Evolutionary conservation across 2,113 vertebrate species (phyloP), one percentile per base, ranked within the genome.

Genomic region (Toxostoma redivivum): DNA sequence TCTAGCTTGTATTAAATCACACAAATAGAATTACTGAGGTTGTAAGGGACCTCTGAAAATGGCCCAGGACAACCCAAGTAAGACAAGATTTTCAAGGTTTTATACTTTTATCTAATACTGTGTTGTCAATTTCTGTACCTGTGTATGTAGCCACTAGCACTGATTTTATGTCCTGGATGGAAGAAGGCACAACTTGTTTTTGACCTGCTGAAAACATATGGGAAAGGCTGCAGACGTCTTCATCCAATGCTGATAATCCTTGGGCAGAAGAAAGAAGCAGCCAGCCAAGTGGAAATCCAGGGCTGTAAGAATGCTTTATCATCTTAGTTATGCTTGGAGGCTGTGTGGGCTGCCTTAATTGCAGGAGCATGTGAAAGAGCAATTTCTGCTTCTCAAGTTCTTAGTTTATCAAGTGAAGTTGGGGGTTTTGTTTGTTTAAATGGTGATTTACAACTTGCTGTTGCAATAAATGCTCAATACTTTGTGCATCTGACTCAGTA

Each of bases 81-180:
- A 60, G 47, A 66, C 9, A 57, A 15, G 51, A 33, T 30, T 72
- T 10, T 38, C 45, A 45, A 31, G 42, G 38, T 87, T 58, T 23
- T 51, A 24, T 67, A 35, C 33, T 48, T 38, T 40, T 47, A 2
- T 62, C 15, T 84, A n/a, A 73, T 33, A 21, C 20, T 72, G 0
- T 53, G 21, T 3, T 88, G 7, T 79, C 44, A 66, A 48, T 70
- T 50, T 78, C 69, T 72, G 35, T 95, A 37, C 58, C 1, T 95
- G 7, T 92, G 10, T 95, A 7, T 94, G 10, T 96, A 99, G 99
- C 99, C 99, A 10, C 51, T 99, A 40, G 99, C 98, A 5, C 97
- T 99, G 81, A 96, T 99, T 73, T 89, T 99, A 44, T 99, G 99
- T 96, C 98, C 98, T 4, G 98, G 98, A 40, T 99, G 99, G 99